These are phyloP conservation scores for Hoplodrina blanda DNA, from an alignment of 2,888 invertebrate genomes.

Conservation along the genomic window DNA sequence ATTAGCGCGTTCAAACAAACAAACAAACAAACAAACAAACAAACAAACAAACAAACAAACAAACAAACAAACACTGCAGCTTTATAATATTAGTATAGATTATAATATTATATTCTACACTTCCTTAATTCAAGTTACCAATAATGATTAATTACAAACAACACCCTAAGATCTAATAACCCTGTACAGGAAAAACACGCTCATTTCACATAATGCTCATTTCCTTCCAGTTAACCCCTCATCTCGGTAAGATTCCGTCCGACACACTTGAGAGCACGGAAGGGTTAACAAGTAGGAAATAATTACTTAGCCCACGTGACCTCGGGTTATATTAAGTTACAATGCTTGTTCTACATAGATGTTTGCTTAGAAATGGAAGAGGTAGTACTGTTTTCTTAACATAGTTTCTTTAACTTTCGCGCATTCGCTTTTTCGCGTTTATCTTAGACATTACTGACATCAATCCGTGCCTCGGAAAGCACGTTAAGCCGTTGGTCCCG, in stretches of 20 bases:
- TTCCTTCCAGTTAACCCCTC: conserved; percentile 37
- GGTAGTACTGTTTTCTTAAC: background rate
- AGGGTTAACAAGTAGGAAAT: conserved; percentile 46
- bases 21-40: too few species aligned
- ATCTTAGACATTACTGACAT: too few species aligned
- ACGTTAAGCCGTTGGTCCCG: too few species aligned
- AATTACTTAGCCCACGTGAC: conserved; percentile 29
- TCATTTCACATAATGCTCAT: conserved; percentile 24
- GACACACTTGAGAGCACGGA: conserved; percentile 21
- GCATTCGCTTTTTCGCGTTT: too few species aligned
- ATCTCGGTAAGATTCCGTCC: conserved; percentile 34
- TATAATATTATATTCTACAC: too few species aligned
- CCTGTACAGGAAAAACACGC: conserved; percentile 19
- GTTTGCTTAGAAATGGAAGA: background rate
- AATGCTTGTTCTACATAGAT: background rate
- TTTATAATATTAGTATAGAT: too few species aligned
- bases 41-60: too few species aligned
- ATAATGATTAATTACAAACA: conserved; percentile 4
- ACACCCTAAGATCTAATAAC: background rate
- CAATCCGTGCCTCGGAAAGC: too few species aligned
- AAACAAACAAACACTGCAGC: too few species aligned
- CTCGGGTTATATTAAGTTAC: conserved; percentile 19
- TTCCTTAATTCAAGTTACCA: background rate
- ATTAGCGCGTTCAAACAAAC: too few species aligned
- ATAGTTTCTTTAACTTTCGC: too few species aligned